Conservation (phyloP, 2,797 vertebrate species). For the Anguilla anguilla region DNA sequence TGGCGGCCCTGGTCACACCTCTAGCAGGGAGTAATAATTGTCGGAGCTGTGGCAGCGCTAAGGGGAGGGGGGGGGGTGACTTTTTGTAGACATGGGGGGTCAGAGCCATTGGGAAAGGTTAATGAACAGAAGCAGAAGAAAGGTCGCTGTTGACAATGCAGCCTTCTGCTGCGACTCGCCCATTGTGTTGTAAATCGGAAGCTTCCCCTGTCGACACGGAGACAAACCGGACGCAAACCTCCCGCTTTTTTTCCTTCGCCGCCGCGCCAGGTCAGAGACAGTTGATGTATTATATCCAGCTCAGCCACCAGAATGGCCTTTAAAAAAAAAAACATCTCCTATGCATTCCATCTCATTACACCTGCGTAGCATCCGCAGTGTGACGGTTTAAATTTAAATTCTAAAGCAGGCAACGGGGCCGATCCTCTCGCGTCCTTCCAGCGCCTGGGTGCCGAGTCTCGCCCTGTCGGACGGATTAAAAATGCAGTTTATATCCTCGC, state of each 20-base stretch:
- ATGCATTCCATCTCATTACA: constrained; percentile 29
- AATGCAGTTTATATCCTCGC: constrained; percentile 13
- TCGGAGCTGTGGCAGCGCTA: background rate
- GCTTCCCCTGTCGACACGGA: background rate
- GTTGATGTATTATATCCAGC: constrained; percentile 49
- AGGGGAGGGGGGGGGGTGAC: background rate
- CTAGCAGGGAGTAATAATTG: background rate
- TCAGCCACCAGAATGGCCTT: constrained; percentile 40
- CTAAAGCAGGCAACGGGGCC: constrained; percentile 20
- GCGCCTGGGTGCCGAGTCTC: constrained; percentile 17
- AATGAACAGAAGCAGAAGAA: constrained; percentile 34
- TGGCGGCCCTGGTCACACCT: too few relatives aligned
- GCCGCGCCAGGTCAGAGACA: background rate
- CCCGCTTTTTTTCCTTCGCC: background rate
- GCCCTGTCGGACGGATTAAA: background rate
- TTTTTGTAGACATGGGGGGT: constrained; percentile 34
- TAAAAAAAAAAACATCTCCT: constrained; percentile 28
- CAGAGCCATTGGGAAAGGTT: constrained; percentile 41
- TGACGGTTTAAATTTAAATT: constrained; percentile 54
- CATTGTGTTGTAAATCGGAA: constrained; percentile 26
- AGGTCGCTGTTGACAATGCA: constrained; percentile 18
- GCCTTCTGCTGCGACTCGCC: constrained; percentile 24
- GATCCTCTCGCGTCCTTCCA: constrained; percentile 32
- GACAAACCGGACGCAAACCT: background rate
- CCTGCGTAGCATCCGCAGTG: constrained; percentile 34